Evolutionary conservation across 2,888 invertebrate genomes (phyloP).

Genomic region (Reticulitermes lucifugus): DNA sequence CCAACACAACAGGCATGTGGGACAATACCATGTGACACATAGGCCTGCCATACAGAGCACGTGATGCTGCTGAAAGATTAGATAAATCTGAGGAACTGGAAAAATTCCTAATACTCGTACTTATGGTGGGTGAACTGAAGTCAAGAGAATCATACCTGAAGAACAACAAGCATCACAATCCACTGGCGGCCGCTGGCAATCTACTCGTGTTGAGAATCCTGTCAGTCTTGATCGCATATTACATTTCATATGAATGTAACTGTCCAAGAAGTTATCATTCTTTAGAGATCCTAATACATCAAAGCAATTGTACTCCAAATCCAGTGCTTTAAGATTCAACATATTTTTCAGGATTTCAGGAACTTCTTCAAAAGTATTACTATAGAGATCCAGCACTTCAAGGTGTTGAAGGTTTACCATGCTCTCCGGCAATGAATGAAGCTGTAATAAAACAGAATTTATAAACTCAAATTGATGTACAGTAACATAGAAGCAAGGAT

Average conservation of each 20-base stretch:
- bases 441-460: neutral
- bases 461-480: neutral
- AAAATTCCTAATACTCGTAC: no score
- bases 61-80: no score
- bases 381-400: constrained; percentile 2
- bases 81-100: no score
- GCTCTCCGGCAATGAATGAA: constrained; percentile 7
- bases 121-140: no score
- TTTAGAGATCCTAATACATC: neutral
- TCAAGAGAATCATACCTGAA: neutral
- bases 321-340: neutral
- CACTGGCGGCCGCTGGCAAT: neutral
- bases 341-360: neutral
- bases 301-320: constrained; percentile 22
- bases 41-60: no score
- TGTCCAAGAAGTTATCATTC: neutral
- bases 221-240: neutral
- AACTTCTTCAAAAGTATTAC: constrained; percentile 14
- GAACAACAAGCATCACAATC: neutral
- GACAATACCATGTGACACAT: no score
- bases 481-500: no score
- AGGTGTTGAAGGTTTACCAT: neutral
- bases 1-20: no score
- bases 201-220: neutral
- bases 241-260: constrained; percentile 1